Base-by-base conservation (phyloP, 2,888 invertebrate species). In the Quadroppia sp. region DNA sequence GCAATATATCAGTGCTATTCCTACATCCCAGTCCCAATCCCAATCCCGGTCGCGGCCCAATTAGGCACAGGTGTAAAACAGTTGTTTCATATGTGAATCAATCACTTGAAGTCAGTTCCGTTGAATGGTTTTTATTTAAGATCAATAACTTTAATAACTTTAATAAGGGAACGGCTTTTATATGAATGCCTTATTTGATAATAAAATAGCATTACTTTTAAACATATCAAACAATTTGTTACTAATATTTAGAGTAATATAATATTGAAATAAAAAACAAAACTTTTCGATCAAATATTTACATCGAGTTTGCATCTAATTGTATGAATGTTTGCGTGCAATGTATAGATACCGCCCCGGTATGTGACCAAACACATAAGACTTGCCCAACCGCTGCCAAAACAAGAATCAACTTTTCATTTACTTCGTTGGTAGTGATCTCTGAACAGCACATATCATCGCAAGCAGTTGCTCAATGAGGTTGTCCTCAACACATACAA, bases 331-430 rank as follows among this genome's bases (percentile, higher is more conserved):
- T 53, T 61, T 61, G n/a, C 32, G 15, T 32, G 28, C 25, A 30
- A 32, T 61, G 61, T 32, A 25, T 61, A 61, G 61, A 61, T 61
- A 61, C 61, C 61, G 61, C 61, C 61, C 61, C 61, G 61, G 61
- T 61, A 61, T 61, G 30, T n/a, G 59, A 30, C 28, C 23, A 7
- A 30, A 20, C 17, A 2, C 15, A 17, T 59, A 67, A 67, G 67
- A 67, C 67, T 67, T 67, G 67, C 67, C 67, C 67, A 67, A 61
- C 61, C 40, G 42, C 67, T 67, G 42, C 67, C 25, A 67, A 64
- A 67, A 67, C 67, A 67, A 67, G 67, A 67, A 23, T 40, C 2
- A 36, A 67, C 40, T 67, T 36, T 67, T 17, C 61, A 42, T 67
- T 67, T 36, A 23, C 61, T 30, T 61, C 32, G 7, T n/a, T 61